Percentiles rank a stretch among this genome's conserved stretches.
Conservation (phyloP, 30 jellyfish, hydroid and myxozoan species). For the Pseudorhiza aurosa region DNA sequence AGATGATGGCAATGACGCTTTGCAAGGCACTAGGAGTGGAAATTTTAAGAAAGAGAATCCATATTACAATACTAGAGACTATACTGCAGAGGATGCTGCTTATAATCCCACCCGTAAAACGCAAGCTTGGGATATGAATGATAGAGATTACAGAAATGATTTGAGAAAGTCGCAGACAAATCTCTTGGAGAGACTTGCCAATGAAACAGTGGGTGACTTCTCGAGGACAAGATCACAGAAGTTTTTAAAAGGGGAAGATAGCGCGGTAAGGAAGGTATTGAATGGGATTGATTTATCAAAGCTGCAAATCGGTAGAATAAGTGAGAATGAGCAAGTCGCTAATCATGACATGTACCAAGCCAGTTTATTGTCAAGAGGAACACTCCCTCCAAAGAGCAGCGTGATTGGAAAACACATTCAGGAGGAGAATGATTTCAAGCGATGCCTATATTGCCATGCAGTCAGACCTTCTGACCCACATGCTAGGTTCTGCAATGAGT, state of each 20-base stretch:
- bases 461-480: constrained; percentile 77
- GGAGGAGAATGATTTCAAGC: constrained; percentile 27
- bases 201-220: constrained; percentile 9
- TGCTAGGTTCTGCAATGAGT: constrained; percentile 90
- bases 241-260: constrained; percentile 41
- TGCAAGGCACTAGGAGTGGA: background rate
- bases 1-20: constrained; percentile 7
- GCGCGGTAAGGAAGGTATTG: constrained; percentile 57
- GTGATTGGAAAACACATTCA: constrained; percentile 45
- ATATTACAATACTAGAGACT: background rate
- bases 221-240: background rate
- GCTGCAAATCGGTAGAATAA: constrained; percentile 1
- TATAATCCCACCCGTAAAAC: background rate
- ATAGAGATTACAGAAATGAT: background rate
- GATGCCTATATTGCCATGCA: constrained; percentile 82
- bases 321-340: constrained; percentile 12
- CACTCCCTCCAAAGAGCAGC: constrained; percentile 63
- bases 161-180: background rate
- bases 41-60: constrained; percentile 6
- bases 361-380: constrained; percentile 33
- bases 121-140: constrained; percentile 12
- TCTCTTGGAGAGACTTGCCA: constrained; percentile 10
- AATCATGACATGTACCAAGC: background rate
- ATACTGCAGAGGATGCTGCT: background rate
- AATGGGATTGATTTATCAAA: constrained; percentile 41